Conservation (phyloP, 2,888 invertebrate species). For the Scelioninae gen. 1 region DNA sequence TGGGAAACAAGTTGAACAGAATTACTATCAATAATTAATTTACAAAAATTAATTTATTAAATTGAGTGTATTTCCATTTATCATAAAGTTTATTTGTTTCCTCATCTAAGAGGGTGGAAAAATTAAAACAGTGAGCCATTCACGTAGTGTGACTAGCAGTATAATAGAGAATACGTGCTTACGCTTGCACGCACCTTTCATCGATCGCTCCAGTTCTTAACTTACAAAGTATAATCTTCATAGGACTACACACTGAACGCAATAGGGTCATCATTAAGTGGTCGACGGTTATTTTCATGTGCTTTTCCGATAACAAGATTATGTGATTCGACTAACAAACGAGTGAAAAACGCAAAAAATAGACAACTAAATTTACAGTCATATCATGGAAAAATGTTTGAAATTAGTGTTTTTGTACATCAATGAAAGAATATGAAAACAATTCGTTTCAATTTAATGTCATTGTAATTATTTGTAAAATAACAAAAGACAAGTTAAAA, state of each 20-base stretch:
- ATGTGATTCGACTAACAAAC: constrained; percentile 8
- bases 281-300: constrained; percentile 9
- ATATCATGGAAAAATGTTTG: too few species aligned
- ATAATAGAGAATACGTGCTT: constrained; percentile 11
- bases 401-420: too few species aligned
- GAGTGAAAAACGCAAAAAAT: too few species aligned
- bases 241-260: constrained; percentile 15
- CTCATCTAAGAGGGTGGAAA: too few species aligned
- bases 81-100: too few species aligned
- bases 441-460: too few species aligned
- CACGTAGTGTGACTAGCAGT: neutral
- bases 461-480: neutral
- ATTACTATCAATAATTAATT: too few species aligned
- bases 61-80: too few species aligned
- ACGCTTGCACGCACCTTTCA: constrained; percentile 32
- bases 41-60: too few species aligned
- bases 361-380: too few species aligned
- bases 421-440: too few species aligned
- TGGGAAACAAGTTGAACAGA: neutral
- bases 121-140: neutral
- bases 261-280: constrained; percentile 34
- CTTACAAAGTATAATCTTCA: constrained; percentile 31
- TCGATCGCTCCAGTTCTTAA: constrained; percentile 50
- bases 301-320: constrained; percentile 15
- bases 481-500: neutral